Conservation (phyloP, 2,888 invertebrate genomes). For the Drosophila meridiana region DNA sequence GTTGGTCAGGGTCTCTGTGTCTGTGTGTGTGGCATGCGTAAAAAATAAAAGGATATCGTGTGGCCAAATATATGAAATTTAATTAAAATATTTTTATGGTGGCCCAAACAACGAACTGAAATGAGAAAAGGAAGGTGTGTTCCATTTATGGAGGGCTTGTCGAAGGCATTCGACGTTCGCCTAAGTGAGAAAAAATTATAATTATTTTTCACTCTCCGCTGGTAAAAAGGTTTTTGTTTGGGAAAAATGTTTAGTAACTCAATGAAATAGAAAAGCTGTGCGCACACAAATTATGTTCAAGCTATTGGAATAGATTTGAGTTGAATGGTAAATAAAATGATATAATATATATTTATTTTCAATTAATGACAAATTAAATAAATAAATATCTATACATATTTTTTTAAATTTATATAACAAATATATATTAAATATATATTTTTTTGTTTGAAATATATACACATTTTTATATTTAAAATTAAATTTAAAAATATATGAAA, state of each 20-base stretch:
- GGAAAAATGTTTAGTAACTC: neutral
- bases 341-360: neutral
- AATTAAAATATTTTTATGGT: slow-evolving; percentile 77
- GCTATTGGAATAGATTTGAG: neutral
- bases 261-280: slow-evolving; percentile 1
- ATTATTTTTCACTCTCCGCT: slow-evolving; percentile 9
- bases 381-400: neutral
- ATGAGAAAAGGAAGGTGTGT: slow-evolving; percentile 38
- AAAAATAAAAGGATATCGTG: slow-evolving; percentile 66
- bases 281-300: neutral
- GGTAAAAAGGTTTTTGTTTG: neutral
- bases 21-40: slow-evolving; percentile 54
- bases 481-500: too few relatives aligned
- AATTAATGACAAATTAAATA: neutral
- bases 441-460: too few relatives aligned
- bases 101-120: slow-evolving; percentile 39
- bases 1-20: slow-evolving; percentile 41
- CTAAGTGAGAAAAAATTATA: slow-evolving; percentile 33
- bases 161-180: slow-evolving; percentile 10
- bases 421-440: neutral
- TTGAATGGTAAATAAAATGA: neutral
- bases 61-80: slow-evolving; percentile 62
- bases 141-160: slow-evolving; percentile 38
- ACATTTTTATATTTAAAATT: too few relatives aligned
- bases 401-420: neutral